Conservation (phyloP, 2,113 vertebrate species). For the Hipposideros armiger region DNA sequence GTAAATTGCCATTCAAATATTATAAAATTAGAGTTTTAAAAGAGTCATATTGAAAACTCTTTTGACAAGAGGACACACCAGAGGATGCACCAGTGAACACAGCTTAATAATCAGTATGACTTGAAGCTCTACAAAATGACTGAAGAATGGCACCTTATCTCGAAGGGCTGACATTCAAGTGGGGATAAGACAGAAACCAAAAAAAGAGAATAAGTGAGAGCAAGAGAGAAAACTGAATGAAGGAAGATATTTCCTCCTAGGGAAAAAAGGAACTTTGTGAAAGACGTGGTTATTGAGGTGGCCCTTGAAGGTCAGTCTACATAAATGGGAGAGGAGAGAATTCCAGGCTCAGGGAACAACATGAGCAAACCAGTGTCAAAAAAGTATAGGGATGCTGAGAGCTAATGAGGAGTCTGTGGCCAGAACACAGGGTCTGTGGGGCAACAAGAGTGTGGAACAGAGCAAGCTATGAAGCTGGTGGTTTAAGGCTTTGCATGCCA, state of each 20-base stretch:
- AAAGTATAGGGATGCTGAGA: background rate
- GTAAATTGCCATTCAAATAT: background rate
- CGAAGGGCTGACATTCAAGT: background rate
- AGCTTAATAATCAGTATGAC: background rate
- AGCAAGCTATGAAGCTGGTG: background rate
- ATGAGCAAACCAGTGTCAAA: background rate
- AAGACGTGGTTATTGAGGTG: background rate
- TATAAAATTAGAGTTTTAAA: background rate
- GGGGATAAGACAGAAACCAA: background rate
- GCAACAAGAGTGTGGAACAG: fast-evolving
- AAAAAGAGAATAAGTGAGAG: background rate
- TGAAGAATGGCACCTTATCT: background rate
- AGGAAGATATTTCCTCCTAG: background rate
- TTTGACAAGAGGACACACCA: background rate
- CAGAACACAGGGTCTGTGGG: background rate
- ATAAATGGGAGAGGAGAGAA: background rate
- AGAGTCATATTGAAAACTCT: background rate
- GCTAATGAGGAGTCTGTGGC: background rate
- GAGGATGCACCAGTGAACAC: background rate
- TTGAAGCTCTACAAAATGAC: background rate
- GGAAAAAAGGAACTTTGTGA: background rate
- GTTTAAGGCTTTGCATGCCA: background rate
- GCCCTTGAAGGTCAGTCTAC: background rate
- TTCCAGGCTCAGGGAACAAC: background rate
- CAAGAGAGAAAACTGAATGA: background rate